Conservation (phyloP, 2,888 invertebrate genomes). For the Hirudinaria manillensis region DNA sequence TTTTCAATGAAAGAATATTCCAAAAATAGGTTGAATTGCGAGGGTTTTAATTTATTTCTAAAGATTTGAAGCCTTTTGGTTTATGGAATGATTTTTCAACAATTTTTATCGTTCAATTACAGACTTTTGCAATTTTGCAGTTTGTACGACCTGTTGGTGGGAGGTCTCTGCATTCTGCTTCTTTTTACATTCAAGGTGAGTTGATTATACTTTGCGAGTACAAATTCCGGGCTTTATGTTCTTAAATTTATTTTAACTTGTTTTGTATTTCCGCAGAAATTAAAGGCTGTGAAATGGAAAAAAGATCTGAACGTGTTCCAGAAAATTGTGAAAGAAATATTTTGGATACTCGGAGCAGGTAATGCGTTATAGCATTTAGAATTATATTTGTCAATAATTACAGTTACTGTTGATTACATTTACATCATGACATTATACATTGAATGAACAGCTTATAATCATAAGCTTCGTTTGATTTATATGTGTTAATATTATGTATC, state of each 20-base stretch:
- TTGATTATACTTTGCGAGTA: not conserved
- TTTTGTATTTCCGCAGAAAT: constrained; percentile 18
- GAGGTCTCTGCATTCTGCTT: constrained; percentile 26
- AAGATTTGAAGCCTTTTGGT: not conserved
- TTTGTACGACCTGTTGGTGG: constrained; percentile 23
- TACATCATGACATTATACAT: too few relatives aligned
- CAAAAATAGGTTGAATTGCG: too few relatives aligned
- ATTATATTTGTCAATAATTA: not conserved
- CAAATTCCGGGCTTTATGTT: not conserved
- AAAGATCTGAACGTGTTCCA: not conserved
- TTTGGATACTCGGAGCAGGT: constrained; percentile 33
- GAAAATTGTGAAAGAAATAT: constrained; percentile 24
- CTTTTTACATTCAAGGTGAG: constrained; percentile 29
- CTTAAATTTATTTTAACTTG: not conserved
- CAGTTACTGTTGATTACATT: too few relatives aligned
- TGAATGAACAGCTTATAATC: too few relatives aligned
- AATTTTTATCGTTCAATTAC: not conserved
- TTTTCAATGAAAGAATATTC: too few relatives aligned
- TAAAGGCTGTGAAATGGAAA: constrained; percentile 27
- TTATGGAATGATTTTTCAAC: not conserved
- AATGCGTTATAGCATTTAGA: not conserved
- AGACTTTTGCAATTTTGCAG: not conserved
- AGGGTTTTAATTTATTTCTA: too few relatives aligned
- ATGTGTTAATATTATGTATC: too few relatives aligned
- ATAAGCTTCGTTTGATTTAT: too few relatives aligned